Base-by-base conservation (phyloP, 2,113 vertebrate genomes). In the Hipposideros armiger region DNA sequence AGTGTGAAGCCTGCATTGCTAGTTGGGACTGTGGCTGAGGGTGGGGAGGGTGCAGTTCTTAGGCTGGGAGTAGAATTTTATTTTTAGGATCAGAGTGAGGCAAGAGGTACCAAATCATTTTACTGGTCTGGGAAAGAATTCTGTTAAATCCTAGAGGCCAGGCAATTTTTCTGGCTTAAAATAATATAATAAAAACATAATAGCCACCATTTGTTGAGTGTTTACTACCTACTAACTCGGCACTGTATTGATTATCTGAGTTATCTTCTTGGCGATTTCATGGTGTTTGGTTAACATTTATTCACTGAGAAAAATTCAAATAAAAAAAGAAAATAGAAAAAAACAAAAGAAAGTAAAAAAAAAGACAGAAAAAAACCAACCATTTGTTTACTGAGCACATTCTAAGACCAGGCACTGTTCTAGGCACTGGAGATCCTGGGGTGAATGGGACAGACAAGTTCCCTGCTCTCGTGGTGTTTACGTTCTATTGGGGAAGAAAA, bases 51-150 rank as follows among this genome's bases (percentile, higher is more conserved):
- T 36, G 5, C 15, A 7, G 78, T 40, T 66, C 24, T n/a, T 52
- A 28, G 62, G 10, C 26, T 32, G 11, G 2, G 22, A 52, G 56
- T 10, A 24, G n/a, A 87, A 78, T 73, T 91, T 60, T 91, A 73
- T 95, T 82, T 83, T 28, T 54, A 58, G 54, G 15, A 32, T 89
- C 50, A 78, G 45, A 42, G 58, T 28, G 56, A 92, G 40, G 42
- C 14, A 72, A 69, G 86, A 93, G 28, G 24, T 54, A 87, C 30
- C 15, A 66, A 73, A 64, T 62, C 40, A 54, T 69, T 94, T 69
- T 62, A 50, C 67, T 89, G 50, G 40, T 54, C n/a, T 95, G 67
- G 20, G 40, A 93, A 93, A 95, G 85, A 77, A 58, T 30, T 20
- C 24, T 15, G 16, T 67, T 15, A 70, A 30, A 78, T 87, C 42